phyloP scores from a whole-genome alignment of 2,888 invertebrate genomes.

The Neoitamus cyanurus region DNA sequence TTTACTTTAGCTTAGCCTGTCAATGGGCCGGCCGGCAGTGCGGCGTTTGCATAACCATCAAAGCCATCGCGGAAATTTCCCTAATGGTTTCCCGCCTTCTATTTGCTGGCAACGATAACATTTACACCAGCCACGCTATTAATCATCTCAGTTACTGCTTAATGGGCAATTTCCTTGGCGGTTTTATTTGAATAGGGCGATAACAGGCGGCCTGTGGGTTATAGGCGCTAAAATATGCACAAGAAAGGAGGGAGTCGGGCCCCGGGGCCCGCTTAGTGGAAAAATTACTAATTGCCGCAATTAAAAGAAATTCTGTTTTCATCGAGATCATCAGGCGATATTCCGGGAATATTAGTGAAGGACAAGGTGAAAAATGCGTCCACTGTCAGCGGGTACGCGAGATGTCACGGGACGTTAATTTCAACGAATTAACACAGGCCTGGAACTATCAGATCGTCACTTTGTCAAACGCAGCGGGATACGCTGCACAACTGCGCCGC shows the following conservation, averaged over 20 bases:
- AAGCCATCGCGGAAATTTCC: slow-evolving; percentile 27
- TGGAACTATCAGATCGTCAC: slow-evolving; percentile 55
- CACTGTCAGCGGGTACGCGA: slow-evolving; percentile 46
- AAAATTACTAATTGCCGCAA: slow-evolving; percentile 38
- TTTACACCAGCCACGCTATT: slow-evolving; percentile 27
- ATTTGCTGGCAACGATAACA: slow-evolving; percentile 32
- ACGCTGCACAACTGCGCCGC: slow-evolving; percentile 52
- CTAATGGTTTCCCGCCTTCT: slow-evolving; percentile 30
- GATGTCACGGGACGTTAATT: slow-evolving; percentile 55
- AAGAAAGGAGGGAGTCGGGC: neutral
- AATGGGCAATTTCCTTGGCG: slow-evolving; percentile 35
- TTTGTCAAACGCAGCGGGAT: slow-evolving; percentile 57
- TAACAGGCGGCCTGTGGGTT: slow-evolving; percentile 8
- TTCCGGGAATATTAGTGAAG: slow-evolving; percentile 6
- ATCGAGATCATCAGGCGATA: slow-evolving; percentile 11
- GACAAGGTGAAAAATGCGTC: slow-evolving; percentile 44
- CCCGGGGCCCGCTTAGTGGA: neutral
- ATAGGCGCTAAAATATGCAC: neutral
- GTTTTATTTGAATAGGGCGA: slow-evolving; percentile 27
- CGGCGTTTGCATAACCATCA: neutral
- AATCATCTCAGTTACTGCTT: slow-evolving; percentile 34
- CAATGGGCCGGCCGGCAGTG: no score
- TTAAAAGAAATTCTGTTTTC: slow-evolving; percentile 37
- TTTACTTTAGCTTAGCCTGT: no score
- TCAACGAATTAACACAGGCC: slow-evolving; percentile 55